These are phyloP conservation scores for Magallana nippona DNA, from an alignment of 2,888 invertebrate genomes.

Conservation along the genomic window DNA sequence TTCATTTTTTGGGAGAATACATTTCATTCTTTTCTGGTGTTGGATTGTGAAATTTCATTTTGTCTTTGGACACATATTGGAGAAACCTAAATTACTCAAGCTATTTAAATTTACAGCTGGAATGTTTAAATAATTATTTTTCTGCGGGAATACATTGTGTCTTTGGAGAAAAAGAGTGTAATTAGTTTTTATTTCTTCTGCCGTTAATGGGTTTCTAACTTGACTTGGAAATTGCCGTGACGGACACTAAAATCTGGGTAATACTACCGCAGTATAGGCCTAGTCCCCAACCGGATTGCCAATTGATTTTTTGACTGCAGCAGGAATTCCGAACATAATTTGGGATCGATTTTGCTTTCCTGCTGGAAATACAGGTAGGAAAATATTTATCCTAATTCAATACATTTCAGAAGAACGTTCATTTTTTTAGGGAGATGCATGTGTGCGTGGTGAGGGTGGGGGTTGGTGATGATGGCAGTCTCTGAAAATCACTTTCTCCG, in stretches of 20 bases:
- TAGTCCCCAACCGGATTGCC: neutral
- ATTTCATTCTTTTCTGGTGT: neutral
- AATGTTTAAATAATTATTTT: slow-evolving; percentile 3
- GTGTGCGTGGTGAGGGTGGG: too few species aligned
- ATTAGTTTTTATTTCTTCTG: neutral
- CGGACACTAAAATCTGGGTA: neutral
- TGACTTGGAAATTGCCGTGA: neutral
- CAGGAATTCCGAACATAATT: slow-evolving; percentile 3
- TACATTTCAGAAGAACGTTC: neutral
- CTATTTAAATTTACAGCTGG: neutral
- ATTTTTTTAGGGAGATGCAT: neutral
- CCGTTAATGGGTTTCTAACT: neutral
- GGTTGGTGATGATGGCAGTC: too few species aligned
- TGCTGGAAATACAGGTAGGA: neutral
- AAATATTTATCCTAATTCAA: neutral
- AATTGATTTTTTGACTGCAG: neutral
- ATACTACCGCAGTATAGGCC: neutral
- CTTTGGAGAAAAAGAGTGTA: slow-evolving; percentile 15
- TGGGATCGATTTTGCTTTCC: slow-evolving; percentile 5
- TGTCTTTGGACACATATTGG: neutral
- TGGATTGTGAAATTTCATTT: slow-evolving; percentile 17
- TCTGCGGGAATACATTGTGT: neutral
- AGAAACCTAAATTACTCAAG: slow-evolving; percentile 2
- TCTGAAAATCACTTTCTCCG: too few species aligned
- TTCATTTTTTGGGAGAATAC: neutral